Percentiles rank a stretch among this genome's conserved stretches.
These are phyloP conservation scores for Prietella phreatophila DNA, from an alignment of 2,113 vertebrate species.

Conservation along the genomic window DNA sequence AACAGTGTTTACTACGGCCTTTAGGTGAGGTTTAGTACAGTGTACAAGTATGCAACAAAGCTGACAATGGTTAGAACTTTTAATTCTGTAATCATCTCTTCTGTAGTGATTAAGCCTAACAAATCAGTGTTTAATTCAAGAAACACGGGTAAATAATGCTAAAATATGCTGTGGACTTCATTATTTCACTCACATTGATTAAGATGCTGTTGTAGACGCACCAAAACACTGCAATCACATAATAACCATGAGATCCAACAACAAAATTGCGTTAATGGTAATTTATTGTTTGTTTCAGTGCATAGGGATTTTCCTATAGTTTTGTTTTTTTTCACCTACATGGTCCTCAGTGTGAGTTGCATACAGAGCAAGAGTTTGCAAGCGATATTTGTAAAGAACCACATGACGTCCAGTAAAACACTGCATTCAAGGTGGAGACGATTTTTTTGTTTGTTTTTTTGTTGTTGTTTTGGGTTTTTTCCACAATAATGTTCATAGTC, in stretches of 20 bases:
- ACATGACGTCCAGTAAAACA: constrained; percentile 24
- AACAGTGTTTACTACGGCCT: constrained; percentile 1
- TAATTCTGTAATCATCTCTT: not conserved
- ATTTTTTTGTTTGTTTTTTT: not conserved
- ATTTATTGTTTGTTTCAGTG: constrained; percentile 49
- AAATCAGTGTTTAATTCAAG: not conserved
- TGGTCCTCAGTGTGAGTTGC: constrained; percentile 41
- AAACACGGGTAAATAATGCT: not conserved
- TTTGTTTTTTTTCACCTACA: not conserved
- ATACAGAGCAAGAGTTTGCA: constrained; percentile 28
- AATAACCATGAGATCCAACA: constrained; percentile 42
- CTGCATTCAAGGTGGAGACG: constrained; percentile 42
- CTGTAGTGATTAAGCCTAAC: not conserved
- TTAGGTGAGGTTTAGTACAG: not conserved
- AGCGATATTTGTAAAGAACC: constrained; percentile 34
- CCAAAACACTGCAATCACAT: constrained; percentile 1
- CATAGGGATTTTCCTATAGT: constrained; percentile 26
- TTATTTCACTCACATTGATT: not conserved
- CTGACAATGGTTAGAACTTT: not conserved
- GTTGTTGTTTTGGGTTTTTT: not conserved
- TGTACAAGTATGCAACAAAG: constrained; percentile 10
- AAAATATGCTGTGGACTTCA: not conserved
- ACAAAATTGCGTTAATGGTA: constrained; percentile 24
- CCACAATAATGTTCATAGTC: constrained; percentile 57
- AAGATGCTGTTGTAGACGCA: constrained; percentile 2